Base-by-base conservation (phyloP, 2,888 invertebrate species). In the Chorisops tibialis region DNA sequence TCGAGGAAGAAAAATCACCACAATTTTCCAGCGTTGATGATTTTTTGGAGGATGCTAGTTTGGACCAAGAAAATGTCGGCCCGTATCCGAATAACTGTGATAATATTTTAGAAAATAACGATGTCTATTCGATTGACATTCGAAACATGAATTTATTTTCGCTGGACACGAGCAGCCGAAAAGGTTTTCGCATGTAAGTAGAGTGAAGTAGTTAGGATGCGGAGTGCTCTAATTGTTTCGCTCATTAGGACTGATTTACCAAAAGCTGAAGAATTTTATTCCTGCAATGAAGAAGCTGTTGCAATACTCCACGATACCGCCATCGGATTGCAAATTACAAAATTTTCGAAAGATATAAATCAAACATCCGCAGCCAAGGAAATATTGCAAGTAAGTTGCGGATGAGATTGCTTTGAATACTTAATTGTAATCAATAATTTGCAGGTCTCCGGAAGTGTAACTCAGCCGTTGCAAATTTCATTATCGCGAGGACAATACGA, bases 241-340 rank as follows among this genome's bases (percentile, higher is more conserved):
- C 12, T 18, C 18, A 19, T 50, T 39, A 62, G 60, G 49, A 69
- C 75, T 70, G 63, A 70, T 61, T 50, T 84, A 16, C 76, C 81
- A 35, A 76, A 83, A 67, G 81, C 89, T 61, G 87, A 87, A 72
- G 83, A 87, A 67, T 79, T 91, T 67, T 93, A 93, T 78, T 86
- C 85, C 67, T 90, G 89, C 74, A 82, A 83, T 64, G 80, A 84
- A 59, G 82, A 83, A 64, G 92, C 91, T n/a, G 85, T 86, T 70
- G 92, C 95, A 4, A 91, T 96, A 73, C 79, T 96, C 65, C 93
- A 96, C 77, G 88, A 96, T 76, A 96, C 96, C 0, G 85, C 90
- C 59, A 80, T 96, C 61, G 87, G 88, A 69, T 80, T 96, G 56
- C 81, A 81, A 48, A 77, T 91, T 9, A 81, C 82, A 69, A 82